phyloP scores from a whole-genome alignment of 1,140 invertebrate species.

The Sinonovacula constricta region DNA sequence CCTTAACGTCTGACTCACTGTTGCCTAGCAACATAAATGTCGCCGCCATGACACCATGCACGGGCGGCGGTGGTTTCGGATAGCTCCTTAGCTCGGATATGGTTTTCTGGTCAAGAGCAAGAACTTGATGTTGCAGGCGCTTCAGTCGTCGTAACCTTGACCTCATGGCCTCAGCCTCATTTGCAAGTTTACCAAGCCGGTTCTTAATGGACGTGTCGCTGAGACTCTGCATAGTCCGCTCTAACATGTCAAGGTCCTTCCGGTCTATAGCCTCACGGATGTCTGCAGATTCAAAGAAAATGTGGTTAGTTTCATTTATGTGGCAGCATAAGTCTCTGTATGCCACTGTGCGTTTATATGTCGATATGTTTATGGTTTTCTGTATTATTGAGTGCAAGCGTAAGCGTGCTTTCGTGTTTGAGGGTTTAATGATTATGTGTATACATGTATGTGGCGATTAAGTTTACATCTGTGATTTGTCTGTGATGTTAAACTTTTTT shows the following conservation, averaged over 20 bases:
- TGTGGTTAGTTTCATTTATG: neutral
- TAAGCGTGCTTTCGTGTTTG: too few species aligned
- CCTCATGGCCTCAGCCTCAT: slow-evolving; percentile 48
- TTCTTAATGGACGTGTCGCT: slow-evolving; percentile 51
- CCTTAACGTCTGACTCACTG: slow-evolving; percentile 56
- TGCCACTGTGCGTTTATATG: neutral
- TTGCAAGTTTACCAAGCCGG: slow-evolving; percentile 27
- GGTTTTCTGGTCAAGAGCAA: slow-evolving; percentile 59
- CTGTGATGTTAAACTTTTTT: too few species aligned
- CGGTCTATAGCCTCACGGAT: slow-evolving; percentile 52
- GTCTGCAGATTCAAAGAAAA: slow-evolving; percentile 47
- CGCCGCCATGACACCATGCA: slow-evolving; percentile 62
- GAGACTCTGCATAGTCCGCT: slow-evolving; percentile 50
- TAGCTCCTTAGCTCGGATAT: slow-evolving; percentile 65
- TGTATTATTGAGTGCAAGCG: too few species aligned
- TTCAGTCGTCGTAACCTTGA: slow-evolving; percentile 49
- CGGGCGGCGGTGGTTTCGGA: slow-evolving; percentile 55
- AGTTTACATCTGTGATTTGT: too few species aligned
- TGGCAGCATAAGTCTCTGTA: neutral
- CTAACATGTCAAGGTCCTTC: slow-evolving; percentile 57
- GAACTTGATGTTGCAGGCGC: slow-evolving; percentile 51
- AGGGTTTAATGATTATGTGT: too few species aligned
- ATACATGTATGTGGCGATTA: too few species aligned
- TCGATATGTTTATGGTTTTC: neutral
- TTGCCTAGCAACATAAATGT: slow-evolving; percentile 59